Conservation (phyloP, 1,140 invertebrate genomes). For the Bombus confusus region DNA sequence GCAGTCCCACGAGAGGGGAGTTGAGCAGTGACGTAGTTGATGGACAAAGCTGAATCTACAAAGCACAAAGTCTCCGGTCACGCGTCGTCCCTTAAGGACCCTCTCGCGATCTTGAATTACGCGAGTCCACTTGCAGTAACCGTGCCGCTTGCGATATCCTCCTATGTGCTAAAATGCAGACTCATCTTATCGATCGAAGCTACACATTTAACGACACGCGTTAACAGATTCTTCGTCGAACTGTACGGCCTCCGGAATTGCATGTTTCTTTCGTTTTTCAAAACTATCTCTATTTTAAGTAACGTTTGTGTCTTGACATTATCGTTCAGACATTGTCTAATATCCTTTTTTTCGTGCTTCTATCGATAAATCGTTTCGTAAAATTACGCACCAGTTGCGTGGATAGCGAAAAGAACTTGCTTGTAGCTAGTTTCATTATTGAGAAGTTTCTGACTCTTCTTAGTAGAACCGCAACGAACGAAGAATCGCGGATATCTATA, state of each 20-base stretch:
- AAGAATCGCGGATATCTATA: too few species aligned
- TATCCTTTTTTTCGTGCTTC: neutral
- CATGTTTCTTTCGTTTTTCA: neutral
- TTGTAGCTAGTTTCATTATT: too few species aligned
- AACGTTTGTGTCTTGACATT: neutral
- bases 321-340: neutral
- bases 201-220: neutral
- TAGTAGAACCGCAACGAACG: too few species aligned
- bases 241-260: too few species aligned
- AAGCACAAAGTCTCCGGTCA: constrained; percentile 1
- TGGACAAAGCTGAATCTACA: constrained; percentile 13
- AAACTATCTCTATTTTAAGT: neutral
- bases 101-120: constrained; percentile 54
- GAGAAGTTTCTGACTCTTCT: too few species aligned
- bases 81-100: constrained; percentile 45
- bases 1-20: constrained; percentile 28
- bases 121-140: constrained; percentile 9
- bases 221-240: too few species aligned
- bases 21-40: constrained; percentile 12
- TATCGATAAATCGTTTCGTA: neutral
- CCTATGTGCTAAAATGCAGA: neutral
- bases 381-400: too few species aligned
- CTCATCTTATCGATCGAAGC: neutral
- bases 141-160: neutral
- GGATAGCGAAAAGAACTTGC: too few species aligned